Base-by-base conservation (phyloP, 2,888 invertebrate genomes). In the Cyrtodaria siliqua region DNA sequence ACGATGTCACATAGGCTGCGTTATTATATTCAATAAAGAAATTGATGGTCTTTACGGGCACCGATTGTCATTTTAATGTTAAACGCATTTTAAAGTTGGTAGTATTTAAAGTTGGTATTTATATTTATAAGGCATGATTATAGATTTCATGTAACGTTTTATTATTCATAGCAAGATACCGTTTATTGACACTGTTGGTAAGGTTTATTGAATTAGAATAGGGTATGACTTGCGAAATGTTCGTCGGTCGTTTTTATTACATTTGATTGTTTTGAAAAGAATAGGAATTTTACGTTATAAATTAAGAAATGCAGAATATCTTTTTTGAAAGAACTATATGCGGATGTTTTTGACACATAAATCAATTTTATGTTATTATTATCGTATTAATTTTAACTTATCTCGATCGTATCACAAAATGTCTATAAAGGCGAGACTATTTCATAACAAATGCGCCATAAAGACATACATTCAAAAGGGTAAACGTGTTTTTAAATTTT, bases 61-160 rank as follows among this genome's bases (percentile, higher is more conserved):
- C 49, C n/a, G 6, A 49, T 49, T 49, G 49, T 49, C 8, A 6
- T 12, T 12, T 18, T 18, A 18, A 14, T n/a, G n/a, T 8, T 49
- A 49, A 49, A 49, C 6, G 20, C 20, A 8, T 49, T 12, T n/a
- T 14, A 16, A 49, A 18, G 49, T n/a, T n/a, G 49, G 8, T 9
- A 14, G 49, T 18, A 18, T 49, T n/a, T 18, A n/a, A 8, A 18
- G 9, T 49, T 8, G 8, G 8, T n/a, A 49, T n/a, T 49, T 18
- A 49, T 49, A 49, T 49, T 49, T 18, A 49, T 6, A 6, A 18
- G 8, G 16, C 40, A 16, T 8, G 40, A 12, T 12, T 24, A 24
- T n/a, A 40, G 18, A 50, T 63, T 74, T 75, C 69, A 75, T 69
- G 75, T 75, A 75, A 69, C 75, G 47, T 38, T 69, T 75, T 75